Percentiles rank a stretch among this genome's conserved stretches.
Conservation (phyloP, 2,888 invertebrate species). For the Anthoptus insignis region DNA sequence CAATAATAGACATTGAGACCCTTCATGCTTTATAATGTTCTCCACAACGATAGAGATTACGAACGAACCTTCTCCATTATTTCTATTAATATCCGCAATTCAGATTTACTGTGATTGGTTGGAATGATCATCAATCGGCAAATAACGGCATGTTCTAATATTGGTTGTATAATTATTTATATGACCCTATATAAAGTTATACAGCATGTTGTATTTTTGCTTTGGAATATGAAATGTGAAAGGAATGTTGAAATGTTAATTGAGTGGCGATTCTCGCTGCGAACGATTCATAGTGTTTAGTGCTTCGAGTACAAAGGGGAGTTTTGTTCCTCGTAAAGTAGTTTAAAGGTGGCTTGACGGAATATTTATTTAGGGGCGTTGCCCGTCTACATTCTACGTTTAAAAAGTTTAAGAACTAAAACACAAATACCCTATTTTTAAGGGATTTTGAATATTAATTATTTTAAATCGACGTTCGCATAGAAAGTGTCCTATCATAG, state of each 20-base stretch:
- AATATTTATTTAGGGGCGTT: neutral
- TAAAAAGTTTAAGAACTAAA: too few species aligned
- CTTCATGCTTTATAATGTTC: too few species aligned
- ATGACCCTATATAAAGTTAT: neutral
- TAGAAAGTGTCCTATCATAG: too few species aligned
- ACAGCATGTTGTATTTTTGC: neutral
- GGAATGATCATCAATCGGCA: neutral
- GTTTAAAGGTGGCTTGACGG: constrained; percentile 7
- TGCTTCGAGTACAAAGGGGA: constrained; percentile 23
- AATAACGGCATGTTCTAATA: neutral
- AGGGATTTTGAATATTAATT: too few species aligned
- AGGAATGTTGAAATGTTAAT: neutral
- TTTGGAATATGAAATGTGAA: too few species aligned
- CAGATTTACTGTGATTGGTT: neutral
- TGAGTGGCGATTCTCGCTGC: neutral
- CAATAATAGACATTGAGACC: too few species aligned
- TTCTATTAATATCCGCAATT: too few species aligned
- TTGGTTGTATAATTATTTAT: neutral
- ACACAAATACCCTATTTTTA: neutral
- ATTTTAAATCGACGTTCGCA: too few species aligned
- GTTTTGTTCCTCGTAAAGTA: constrained; percentile 15
- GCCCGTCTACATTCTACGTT: neutral
- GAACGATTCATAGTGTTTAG: constrained; percentile 17
- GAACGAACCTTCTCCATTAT: too few species aligned
- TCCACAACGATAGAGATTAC: too few species aligned